A percentile compares a stretch with the other conserved stretches of the same genome.
Evolutionary conservation across 2,113 vertebrate species (phyloP).

Genomic region (Myrmophylax atrothorax): DNA sequence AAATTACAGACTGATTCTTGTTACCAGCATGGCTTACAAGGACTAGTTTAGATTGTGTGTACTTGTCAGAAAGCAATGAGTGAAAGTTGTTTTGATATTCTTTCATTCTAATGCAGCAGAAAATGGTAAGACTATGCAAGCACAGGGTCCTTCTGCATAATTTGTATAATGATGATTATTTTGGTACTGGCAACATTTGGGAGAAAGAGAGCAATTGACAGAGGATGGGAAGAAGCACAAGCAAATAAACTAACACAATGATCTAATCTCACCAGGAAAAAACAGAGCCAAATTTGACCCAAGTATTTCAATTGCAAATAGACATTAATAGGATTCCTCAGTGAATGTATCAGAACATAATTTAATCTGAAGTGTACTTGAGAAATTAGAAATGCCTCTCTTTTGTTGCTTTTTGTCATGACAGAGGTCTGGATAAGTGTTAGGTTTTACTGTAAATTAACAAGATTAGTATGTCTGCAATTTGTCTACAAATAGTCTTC

Average conservation of each 20-base stretch:
- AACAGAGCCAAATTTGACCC: constrained; percentile 3
- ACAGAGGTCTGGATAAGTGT: constrained; percentile 58
- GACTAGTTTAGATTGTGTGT: background rate
- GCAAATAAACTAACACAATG: constrained; percentile 28
- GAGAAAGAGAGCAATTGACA: constrained; percentile 34
- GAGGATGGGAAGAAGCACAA: background rate
- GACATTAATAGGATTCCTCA: constrained; percentile 45
- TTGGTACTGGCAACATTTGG: constrained; percentile 30
- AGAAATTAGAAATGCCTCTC: constrained; percentile 65
- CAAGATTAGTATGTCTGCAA: constrained; percentile 28
- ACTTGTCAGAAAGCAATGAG: background rate
- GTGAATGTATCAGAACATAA: constrained; percentile 45
- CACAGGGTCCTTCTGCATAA: background rate
- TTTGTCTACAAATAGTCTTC: constrained; percentile 56
- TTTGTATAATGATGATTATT: constrained; percentile 43
- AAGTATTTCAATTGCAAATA: constrained; percentile 48
- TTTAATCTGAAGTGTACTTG: constrained; percentile 62
- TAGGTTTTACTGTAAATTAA: constrained; percentile 70
- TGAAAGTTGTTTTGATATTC: constrained; percentile 37
- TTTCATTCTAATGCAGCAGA: constrained; percentile 39
- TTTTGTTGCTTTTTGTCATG: constrained; percentile 57
- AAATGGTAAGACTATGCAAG: constrained; percentile 31
- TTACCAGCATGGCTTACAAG: background rate
- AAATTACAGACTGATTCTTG: background rate
- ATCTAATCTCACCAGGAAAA: constrained; percentile 33